These are phyloP conservation scores for Microdon myrmicae DNA, from an alignment of 2,888 invertebrate genomes.

Conservation along the genomic window DNA sequence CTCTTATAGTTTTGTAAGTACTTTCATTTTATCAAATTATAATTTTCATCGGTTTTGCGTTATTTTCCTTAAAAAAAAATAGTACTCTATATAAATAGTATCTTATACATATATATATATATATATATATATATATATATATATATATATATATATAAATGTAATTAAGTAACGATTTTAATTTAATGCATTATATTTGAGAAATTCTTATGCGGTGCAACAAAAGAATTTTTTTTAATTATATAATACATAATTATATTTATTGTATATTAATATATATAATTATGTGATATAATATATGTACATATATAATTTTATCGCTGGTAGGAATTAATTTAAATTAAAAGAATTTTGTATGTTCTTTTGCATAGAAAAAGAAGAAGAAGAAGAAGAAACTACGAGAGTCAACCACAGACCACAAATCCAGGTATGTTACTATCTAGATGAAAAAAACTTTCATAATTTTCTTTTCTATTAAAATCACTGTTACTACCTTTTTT, in stretches of 20 bases:
- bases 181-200: no score
- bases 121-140: no score
- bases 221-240: slow-evolving; percentile 24
- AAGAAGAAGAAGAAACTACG: slow-evolving; percentile 71
- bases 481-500: no score
- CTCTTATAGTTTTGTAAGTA: slow-evolving; percentile 68
- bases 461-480: neutral
- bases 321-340: no score
- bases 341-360: slow-evolving; percentile 51
- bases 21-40: slow-evolving; percentile 63
- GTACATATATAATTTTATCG: no score
- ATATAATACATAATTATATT: slow-evolving; percentile 1
- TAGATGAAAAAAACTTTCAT: no score
- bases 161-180: slow-evolving; percentile 35
- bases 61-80: slow-evolving; percentile 56
- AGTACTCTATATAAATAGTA: no score
- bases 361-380: slow-evolving; percentile 54
- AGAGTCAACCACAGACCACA: slow-evolving; percentile 69
- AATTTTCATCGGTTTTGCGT: slow-evolving; percentile 51
- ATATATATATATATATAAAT: no score
- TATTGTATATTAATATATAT: neutral
- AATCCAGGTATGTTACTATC: slow-evolving; percentile 68
- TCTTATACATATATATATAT: slow-evolving; percentile 31
- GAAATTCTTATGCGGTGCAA: slow-evolving; percentile 41
- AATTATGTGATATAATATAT: neutral